A percentile compares a stretch with the other conserved stretches of the same genome.
These are phyloP conservation scores for Lytechinus variegatus DNA, from an alignment of 35 echinoderm and acorn worm genomes.

Conservation along the genomic window DNA sequence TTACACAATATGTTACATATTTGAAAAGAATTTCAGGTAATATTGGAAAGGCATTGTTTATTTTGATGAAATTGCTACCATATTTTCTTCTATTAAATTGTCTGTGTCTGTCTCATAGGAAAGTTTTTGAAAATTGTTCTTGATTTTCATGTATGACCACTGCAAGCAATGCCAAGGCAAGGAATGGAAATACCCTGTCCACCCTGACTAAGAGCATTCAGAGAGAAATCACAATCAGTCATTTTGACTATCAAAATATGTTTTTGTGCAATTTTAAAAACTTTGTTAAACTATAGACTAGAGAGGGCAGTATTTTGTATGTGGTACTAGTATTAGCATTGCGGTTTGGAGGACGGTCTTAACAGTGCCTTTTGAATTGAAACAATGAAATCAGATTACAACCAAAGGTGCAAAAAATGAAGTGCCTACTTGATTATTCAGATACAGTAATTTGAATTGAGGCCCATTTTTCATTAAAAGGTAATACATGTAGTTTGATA, in stretches of 20 bases:
- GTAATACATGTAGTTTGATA: too few relatives aligned
- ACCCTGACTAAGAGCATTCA: too few relatives aligned
- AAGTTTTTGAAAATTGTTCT: too few relatives aligned
- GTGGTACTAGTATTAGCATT: background rate
- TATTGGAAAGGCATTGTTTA: too few relatives aligned
- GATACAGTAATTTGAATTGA: background rate
- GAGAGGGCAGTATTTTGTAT: background rate
- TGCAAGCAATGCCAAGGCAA: too few relatives aligned
- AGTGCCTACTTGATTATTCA: background rate
- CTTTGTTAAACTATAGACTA: background rate
- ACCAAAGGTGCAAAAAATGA: background rate
- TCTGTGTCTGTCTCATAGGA: too few relatives aligned
- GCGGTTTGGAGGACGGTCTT: background rate
- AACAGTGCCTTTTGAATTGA: background rate
- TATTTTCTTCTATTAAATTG: too few relatives aligned
- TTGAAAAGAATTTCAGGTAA: too few relatives aligned
- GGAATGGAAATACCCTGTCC: too few relatives aligned
- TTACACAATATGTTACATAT: too few relatives aligned
- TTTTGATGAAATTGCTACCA: too few relatives aligned
- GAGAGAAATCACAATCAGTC: background rate
- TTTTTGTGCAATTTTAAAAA: background rate
- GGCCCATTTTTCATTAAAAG: background rate
- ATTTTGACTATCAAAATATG: background rate
- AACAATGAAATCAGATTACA: background rate
- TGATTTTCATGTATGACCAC: too few relatives aligned